These are phyloP conservation scores for Drosophila yooni DNA, from an alignment of 2,888 invertebrate genomes.

Conservation along the genomic window DNA sequence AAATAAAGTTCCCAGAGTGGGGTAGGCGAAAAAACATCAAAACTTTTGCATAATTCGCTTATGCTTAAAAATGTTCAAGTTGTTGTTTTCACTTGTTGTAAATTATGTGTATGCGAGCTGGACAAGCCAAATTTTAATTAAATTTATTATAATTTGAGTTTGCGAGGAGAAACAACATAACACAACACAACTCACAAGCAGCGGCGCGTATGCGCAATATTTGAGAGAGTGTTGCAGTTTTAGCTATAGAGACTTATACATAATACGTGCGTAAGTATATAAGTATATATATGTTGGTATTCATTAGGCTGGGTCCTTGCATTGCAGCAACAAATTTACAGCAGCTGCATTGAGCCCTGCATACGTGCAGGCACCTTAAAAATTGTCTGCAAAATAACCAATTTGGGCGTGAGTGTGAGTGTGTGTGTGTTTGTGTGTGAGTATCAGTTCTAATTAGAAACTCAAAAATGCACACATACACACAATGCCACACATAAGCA, in stretches of 20 bases:
- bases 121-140: conserved; percentile 70
- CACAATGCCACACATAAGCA: neutral
- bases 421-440: conserved; percentile 12
- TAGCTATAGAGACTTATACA: neutral
- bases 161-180: conserved; percentile 22
- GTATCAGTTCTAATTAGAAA: conserved; percentile 80
- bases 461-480: conserved; percentile 68
- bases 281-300: conserved; percentile 25
- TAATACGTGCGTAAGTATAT: conserved; percentile 17
- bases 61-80: conserved; percentile 77
- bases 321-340: conserved; percentile 70
- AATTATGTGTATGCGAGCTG: conserved; percentile 40
- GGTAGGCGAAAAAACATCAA: conserved; percentile 64
- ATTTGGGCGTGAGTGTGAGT: conserved; percentile 49
- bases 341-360: conserved; percentile 72
- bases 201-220: conserved; percentile 46
- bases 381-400: conserved; percentile 73
- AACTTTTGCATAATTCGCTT: conserved; percentile 80
- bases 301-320: conserved; percentile 29
- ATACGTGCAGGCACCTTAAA: conserved; percentile 73
- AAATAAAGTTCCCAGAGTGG: conserved; percentile 4
- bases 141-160: conserved; percentile 74
- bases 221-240: conserved; percentile 15
- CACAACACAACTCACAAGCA: conserved; percentile 7
- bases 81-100: conserved; percentile 57